Evolutionary conservation across 2,113 vertebrate species (phyloP).

Genomic region (Trichomycterus rosablanca): DNA sequence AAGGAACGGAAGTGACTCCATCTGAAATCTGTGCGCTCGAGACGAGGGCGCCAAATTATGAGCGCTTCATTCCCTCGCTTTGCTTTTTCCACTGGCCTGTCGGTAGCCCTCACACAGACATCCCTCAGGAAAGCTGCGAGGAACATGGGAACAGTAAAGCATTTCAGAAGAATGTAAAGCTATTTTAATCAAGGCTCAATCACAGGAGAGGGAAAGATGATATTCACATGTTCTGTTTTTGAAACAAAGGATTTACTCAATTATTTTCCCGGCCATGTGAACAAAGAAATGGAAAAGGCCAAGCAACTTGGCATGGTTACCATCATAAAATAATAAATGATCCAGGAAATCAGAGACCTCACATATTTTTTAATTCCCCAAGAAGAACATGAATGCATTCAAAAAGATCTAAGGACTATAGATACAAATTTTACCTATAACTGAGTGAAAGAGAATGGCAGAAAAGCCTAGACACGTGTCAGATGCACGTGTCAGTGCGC

Average conservation of each 20-base stretch:
- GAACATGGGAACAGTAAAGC: conserved; percentile 2
- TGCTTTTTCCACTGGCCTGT: conserved; percentile 2
- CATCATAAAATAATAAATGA: too few species aligned
- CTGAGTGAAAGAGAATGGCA: too few species aligned
- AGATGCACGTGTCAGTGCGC: too few species aligned
- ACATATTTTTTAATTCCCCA: too few species aligned
- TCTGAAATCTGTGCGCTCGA: not conserved
- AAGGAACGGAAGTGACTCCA: not conserved
- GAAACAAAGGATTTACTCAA: not conserved
- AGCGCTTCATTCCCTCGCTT: not conserved
- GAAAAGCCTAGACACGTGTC: too few species aligned
- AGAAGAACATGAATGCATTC: too few species aligned
- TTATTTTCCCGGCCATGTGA: not conserved
- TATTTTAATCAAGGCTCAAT: not conserved
- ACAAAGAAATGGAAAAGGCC: conserved; percentile 7
- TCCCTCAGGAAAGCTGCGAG: conserved; percentile 3
- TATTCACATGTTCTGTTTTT: not conserved
- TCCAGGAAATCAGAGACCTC: too few species aligned
- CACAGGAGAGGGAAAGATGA: not conserved
- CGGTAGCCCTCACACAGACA: not conserved
- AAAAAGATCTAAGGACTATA: too few species aligned
- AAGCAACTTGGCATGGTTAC: not conserved
- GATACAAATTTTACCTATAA: too few species aligned
- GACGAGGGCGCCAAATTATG: not conserved
- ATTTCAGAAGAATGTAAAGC: not conserved